These are phyloP conservation scores for Pangasius djambal DNA, from an alignment of 2,797 vertebrate genomes.

Conservation along the genomic window DNA sequence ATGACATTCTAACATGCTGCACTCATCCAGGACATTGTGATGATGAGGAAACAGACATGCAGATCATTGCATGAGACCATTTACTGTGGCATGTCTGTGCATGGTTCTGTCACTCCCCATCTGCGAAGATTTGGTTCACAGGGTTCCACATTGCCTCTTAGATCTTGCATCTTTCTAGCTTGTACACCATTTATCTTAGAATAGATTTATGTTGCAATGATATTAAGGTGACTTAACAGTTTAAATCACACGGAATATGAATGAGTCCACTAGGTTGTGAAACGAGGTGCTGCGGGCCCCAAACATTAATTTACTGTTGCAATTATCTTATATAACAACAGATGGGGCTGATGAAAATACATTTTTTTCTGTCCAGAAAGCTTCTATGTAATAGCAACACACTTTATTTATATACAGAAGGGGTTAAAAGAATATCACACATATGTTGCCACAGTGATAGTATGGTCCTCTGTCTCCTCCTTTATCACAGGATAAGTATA, in stretches of 20 bases:
- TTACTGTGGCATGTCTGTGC: neutral
- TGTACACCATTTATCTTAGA: neutral
- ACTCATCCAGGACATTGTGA: constrained; percentile 57
- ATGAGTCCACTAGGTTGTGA: constrained; percentile 66
- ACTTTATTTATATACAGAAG: neutral
- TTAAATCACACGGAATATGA: constrained; percentile 70
- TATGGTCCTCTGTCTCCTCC: neutral
- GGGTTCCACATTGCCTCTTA: neutral
- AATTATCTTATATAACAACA: neutral
- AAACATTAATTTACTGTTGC: neutral
- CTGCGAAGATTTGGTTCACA: neutral
- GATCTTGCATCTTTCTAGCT: neutral
- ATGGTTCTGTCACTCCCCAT: neutral
- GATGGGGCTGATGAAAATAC: neutral
- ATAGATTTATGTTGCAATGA: constrained; percentile 41
- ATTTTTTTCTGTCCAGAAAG: neutral
- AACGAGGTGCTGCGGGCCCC: constrained; percentile 55
- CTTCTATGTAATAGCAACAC: neutral
- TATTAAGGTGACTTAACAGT: constrained; percentile 14
- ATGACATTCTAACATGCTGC: constrained; percentile 67
- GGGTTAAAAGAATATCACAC: neutral
- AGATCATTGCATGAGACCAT: neutral
- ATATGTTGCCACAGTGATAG: neutral
- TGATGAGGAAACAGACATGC: constrained; percentile 41
- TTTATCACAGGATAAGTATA: constrained; percentile 60